phyloP scores from a whole-genome alignment of 2,888 invertebrate genomes.

The Blastobasis adustella region DNA sequence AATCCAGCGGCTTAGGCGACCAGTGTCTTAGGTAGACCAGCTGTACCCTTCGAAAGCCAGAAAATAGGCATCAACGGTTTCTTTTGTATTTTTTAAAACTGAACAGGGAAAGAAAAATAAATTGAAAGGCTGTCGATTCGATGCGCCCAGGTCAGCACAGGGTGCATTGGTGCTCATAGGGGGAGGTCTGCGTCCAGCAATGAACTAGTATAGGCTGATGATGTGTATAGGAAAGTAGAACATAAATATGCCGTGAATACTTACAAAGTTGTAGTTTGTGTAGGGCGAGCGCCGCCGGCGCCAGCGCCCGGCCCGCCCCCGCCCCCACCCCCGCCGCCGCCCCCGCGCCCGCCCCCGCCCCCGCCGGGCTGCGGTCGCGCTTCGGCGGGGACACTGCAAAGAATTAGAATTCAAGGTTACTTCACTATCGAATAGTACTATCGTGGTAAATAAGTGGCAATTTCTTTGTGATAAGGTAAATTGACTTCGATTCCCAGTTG shows the following conservation, averaged over 20 bases:
- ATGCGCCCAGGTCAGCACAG: too few relatives aligned
- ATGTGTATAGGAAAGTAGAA: too few relatives aligned
- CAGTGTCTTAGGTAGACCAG: too few relatives aligned
- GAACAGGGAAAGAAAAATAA: too few relatives aligned
- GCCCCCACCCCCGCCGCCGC: constrained; percentile 13
- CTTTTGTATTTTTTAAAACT: too few relatives aligned
- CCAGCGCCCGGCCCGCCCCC: not conserved
- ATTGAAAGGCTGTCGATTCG: too few relatives aligned
- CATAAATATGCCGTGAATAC: constrained; percentile 7
- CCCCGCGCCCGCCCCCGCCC: constrained; percentile 24
- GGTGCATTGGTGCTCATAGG: too few relatives aligned
- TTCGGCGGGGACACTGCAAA: constrained; percentile 31
- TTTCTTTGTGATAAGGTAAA: not conserved
- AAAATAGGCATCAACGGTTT: too few relatives aligned
- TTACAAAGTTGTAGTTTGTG: constrained; percentile 39
- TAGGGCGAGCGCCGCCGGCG: constrained; percentile 18
- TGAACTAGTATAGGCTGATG: too few relatives aligned
- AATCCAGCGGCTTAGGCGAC: too few relatives aligned
- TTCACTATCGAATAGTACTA: not conserved
- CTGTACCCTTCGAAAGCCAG: too few relatives aligned
- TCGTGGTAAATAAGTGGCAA: not conserved
- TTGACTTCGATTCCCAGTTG: not conserved
- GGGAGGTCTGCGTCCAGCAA: too few relatives aligned
- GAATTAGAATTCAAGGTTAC: not conserved
- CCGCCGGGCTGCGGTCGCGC: constrained; percentile 32